Conservation (phyloP, 2,113 vertebrate species). For the Vombatus ursinus region DNA sequence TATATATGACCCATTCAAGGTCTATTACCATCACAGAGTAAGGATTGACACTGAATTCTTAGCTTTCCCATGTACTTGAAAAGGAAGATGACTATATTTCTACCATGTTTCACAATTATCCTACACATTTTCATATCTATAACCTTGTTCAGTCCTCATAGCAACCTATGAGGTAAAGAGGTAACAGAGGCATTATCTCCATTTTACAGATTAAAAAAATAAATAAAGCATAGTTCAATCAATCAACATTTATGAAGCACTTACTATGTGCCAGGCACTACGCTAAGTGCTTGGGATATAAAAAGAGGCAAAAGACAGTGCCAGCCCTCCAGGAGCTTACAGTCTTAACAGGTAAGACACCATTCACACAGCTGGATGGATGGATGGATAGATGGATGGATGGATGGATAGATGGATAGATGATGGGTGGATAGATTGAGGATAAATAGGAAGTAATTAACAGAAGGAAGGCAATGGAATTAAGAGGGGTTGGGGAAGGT, state of each 20-base stretch:
- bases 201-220: background rate
- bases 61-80: background rate
- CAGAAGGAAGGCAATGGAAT: background rate
- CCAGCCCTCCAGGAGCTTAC: background rate
- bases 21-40: background rate
- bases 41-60: background rate
- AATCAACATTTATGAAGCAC: background rate
- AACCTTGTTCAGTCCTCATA: background rate
- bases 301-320: background rate
- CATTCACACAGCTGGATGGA: no score
- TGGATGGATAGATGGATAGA: no score
- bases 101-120: background rate
- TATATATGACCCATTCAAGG: background rate
- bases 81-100: background rate
- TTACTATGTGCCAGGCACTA: no score
- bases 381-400: no score
- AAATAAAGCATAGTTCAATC: background rate
- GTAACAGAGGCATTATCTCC: background rate
- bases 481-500: background rate
- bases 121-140: background rate
- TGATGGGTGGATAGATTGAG: background rate
- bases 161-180: background rate
- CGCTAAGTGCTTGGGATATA: no score
- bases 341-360: background rate
- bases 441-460: background rate